Base-by-base conservation (phyloP, 2,888 invertebrate species). In the Caenorhabditis afra region DNA sequence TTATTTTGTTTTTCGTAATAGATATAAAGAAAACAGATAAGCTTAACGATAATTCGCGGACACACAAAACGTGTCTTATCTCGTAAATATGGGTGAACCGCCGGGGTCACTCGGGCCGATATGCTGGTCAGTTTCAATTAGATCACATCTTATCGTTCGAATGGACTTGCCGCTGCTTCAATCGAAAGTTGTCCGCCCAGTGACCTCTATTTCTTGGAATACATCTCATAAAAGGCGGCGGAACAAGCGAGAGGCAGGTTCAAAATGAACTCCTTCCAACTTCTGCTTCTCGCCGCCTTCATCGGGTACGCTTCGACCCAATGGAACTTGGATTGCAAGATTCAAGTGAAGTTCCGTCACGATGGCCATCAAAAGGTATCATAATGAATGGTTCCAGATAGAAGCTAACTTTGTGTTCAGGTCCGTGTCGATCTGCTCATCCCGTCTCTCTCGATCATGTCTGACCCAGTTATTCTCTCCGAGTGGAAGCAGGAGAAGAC, bases 391-490 rank as follows among this genome's bases (percentile, higher is more conserved):
- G 4, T 29, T 29, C 7, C 4, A 29, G 29, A 29, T 7, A n/a
- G n/a, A n/a, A n/a, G n/a, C n/a, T n/a, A n/a, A n/a, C 29, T 5
- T 29, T 29, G 29, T 5, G 29, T 62, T 22, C 45, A 77, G 77
- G 59, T 70, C 16, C 70, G 80, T 45, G 61, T 80, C 55, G 80
- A 80, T 58, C 65, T 80, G 29, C 55, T 80, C n/a, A 53, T 80
- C 23, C 80, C 80, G 62, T 75, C 80, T 10, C 59, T 80, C 10
- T 61, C 62, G 0, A 65, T 71, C 41, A 75, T 80, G 80, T 75
- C 75, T n/a, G 80, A 80, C 18, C 80, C 80, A 66, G 75, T 80
- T 39, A 50, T 80, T 62, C 29, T 80, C 35, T 49, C 35, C 35
- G 66, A 70, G 7, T 80, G 23, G 47, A 80, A 76, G 20, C 58